phyloP scores from a whole-genome alignment of 1,140 invertebrate genomes.

The Cotesia vestalis region DNA sequence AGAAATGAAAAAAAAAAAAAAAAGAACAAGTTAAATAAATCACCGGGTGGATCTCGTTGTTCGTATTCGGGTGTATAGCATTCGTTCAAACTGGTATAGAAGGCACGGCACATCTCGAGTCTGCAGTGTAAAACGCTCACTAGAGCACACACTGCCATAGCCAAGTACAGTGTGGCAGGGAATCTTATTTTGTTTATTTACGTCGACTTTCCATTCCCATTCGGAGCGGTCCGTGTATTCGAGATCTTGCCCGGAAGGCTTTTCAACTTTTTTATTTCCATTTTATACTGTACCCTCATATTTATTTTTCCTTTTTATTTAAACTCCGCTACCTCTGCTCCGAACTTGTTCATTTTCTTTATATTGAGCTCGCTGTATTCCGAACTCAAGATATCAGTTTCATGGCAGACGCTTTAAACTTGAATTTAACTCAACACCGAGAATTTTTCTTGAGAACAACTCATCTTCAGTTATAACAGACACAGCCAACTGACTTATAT shows the following conservation, averaged over 20 bases:
- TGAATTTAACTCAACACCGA: conserved; percentile 24
- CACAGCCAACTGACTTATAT: too few relatives aligned
- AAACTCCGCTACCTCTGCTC: background rate
- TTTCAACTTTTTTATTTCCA: conserved; percentile 26
- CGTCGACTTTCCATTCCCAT: conserved; percentile 49
- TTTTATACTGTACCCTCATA: conserved; percentile 11
- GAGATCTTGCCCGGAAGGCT: conserved; percentile 31
- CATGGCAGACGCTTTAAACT: conserved; percentile 1
- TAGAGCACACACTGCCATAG: background rate
- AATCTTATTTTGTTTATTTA: conserved; percentile 54
- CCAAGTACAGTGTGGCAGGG: background rate
- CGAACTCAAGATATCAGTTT: conserved; percentile 32
- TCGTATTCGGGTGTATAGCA: too few relatives aligned
- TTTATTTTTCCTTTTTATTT: too few relatives aligned
- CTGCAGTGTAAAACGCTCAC: conserved; percentile 36
- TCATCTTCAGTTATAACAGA: background rate
- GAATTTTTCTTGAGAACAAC: conserved; percentile 30
- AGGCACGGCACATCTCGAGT: conserved; percentile 12
- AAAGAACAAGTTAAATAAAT: conserved; percentile 60
- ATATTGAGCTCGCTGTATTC: background rate
- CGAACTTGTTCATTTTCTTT: conserved; percentile 6
- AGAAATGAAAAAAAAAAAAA: conserved; percentile 45
- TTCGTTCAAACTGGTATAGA: conserved; percentile 12
- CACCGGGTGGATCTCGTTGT: conserved; percentile 40
- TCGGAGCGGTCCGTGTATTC: conserved; percentile 20